These are phyloP conservation scores for Hemistola chrysoprasaria DNA, from an alignment of 2,888 invertebrate species.

Conservation along the genomic window DNA sequence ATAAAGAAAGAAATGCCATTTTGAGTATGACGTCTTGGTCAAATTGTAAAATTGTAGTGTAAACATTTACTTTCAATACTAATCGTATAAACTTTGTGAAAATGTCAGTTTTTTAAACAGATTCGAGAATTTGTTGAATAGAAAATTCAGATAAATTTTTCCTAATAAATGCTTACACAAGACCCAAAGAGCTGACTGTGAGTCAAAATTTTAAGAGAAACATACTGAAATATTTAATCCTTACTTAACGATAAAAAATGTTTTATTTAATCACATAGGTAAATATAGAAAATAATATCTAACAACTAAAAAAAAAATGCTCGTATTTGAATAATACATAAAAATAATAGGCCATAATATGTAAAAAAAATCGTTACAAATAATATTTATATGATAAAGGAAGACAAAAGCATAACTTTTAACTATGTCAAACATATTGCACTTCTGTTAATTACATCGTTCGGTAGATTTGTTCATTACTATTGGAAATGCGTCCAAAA, in stretches of 20 bases:
- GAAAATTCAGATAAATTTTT: not conserved
- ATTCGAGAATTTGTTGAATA: too few relatives aligned
- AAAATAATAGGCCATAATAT: slow-evolving; percentile 48
- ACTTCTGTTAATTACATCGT: slow-evolving; percentile 25
- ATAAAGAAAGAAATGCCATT: slow-evolving; percentile 62
- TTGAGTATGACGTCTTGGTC: slow-evolving; percentile 70
- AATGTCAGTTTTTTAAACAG: too few relatives aligned
- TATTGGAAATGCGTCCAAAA: slow-evolving; percentile 7
- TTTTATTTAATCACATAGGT: slow-evolving; percentile 38
- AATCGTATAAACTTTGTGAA: too few relatives aligned
- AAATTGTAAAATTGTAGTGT: slow-evolving; percentile 45
- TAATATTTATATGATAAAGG: slow-evolving; percentile 36
- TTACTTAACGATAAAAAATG: slow-evolving; percentile 35
- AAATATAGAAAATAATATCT: slow-evolving; percentile 40
- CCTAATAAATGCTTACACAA: slow-evolving; percentile 18
- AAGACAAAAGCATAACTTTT: slow-evolving; percentile 48
- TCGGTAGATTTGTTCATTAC: slow-evolving; percentile 7
- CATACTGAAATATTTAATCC: slow-evolving; percentile 35
- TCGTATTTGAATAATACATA: slow-evolving; percentile 45
- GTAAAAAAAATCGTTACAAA: slow-evolving; percentile 44
- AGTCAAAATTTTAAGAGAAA: slow-evolving; percentile 33
- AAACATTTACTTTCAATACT: slow-evolving; percentile 17
- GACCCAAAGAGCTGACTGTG: slow-evolving; percentile 14
- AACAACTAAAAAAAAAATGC: slow-evolving; percentile 54
- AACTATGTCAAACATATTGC: slow-evolving; percentile 47